Base-by-base conservation (phyloP, 2,797 vertebrate species). In the Pantherophis vulpinus region DNA sequence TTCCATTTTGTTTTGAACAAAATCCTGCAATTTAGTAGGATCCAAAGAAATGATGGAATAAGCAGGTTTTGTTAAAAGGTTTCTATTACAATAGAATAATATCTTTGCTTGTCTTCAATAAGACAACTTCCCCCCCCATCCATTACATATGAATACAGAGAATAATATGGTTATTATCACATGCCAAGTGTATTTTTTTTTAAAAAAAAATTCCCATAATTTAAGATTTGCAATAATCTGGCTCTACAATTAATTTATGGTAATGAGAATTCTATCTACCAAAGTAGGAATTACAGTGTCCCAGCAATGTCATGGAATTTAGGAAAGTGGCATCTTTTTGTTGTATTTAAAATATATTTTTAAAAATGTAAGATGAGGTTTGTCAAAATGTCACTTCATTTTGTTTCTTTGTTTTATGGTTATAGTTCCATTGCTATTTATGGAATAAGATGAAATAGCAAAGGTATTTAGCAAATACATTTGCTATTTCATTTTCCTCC, bases 1-100 rank as follows among this genome's bases (percentile, higher is more conserved):
- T 96, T 95, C 97, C 83, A 95, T 97, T 96, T 97, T 97, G 96
- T 97, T 98, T 97, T 97, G 97, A 97, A 97, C 96, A 98, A 98
- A 98, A 97, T 97, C 97, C 97, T 96, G 95, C 97, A 97, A 97
- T 98, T 98, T 97, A 92, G 95, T 87, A 86, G 96, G 94, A 97
- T 94, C 96, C 96, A 95, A 95, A 93, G 94, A 97, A 96, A 97
- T 94, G 96, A 96, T 5, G 63, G 74, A 95, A 89, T 96, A 95
- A 96, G 95, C 94, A 97, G 97, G 96, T 94, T 97, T 97, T 96
- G 97, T 97, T 97, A 97, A 83, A 66, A 97, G 96, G 95, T 93
- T 97, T 97, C 96, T 89, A 88, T 97, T 97, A 97, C 96, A 97
- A 97, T 95, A 96, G 97, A 93, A 97, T 97, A 98, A 97, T 96